Conservation (phyloP, 2,888 invertebrate genomes). For the Hydropsyche betteni region DNA sequence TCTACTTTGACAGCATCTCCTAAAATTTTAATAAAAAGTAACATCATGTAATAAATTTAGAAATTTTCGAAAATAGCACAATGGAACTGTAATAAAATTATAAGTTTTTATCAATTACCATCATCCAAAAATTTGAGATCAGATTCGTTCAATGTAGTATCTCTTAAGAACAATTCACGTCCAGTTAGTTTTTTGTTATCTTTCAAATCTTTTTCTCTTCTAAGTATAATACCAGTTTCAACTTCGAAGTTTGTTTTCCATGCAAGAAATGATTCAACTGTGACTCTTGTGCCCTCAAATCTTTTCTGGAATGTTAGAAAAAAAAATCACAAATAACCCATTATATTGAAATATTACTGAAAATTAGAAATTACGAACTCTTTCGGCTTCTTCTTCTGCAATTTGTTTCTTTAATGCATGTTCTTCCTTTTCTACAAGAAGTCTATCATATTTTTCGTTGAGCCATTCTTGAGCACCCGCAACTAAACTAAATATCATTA, state of each 20-base stretch:
- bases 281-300: constrained; percentile 95
- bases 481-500: constrained; percentile 96
- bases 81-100: too few relatives aligned
- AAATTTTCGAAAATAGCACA: too few relatives aligned
- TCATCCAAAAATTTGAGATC: constrained; percentile 96
- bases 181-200: constrained; percentile 89
- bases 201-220: constrained; percentile 74
- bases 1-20: constrained; percentile 88
- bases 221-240: constrained; percentile 81
- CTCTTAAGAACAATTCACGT: constrained; percentile 90
- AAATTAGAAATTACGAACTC: constrained; percentile 63
- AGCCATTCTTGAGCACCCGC: constrained; percentile 94
- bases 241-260: constrained; percentile 96
- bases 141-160: constrained; percentile 93
- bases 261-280: constrained; percentile 92
- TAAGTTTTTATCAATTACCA: constrained; percentile 61
- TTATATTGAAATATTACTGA: not conserved
- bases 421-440: constrained; percentile 77
- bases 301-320: constrained; percentile 71
- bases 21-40: constrained; percentile 57
- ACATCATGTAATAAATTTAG: constrained; percentile 43
- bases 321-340: constrained; percentile 18
- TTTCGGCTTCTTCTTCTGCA: constrained; percentile 89
- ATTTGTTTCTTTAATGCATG: constrained; percentile 71
- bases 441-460: constrained; percentile 83